Percentiles rank a stretch among this genome's conserved stretches.
Evolutionary conservation across 2,888 invertebrate species (phyloP).

Genomic region (Cataglyphis altisquamis): DNA sequence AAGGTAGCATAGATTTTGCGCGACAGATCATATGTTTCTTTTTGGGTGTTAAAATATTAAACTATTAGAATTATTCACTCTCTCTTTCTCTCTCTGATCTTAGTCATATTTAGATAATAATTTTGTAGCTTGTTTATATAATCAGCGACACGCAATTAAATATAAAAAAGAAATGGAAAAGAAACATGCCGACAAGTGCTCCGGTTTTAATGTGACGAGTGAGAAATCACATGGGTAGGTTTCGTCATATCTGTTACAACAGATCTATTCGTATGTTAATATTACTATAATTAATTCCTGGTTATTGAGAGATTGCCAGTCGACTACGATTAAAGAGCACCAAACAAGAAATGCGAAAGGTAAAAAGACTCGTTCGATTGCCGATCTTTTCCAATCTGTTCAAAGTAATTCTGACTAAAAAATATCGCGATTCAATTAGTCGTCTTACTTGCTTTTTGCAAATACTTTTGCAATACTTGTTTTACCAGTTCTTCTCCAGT

Average conservation of each 20-base stretch:
- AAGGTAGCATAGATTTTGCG: neutral
- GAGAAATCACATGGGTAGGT: constrained; percentile 30
- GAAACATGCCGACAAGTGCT: neutral
- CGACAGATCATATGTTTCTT: neutral
- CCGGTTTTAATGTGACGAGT: neutral
- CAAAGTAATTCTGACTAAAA: constrained; percentile 10
- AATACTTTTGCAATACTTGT: neutral
- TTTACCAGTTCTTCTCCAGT: constrained; percentile 1
- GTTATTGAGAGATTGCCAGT: constrained; percentile 5
- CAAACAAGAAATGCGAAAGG: neutral
- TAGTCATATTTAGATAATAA: neutral
- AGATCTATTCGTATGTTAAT: neutral
- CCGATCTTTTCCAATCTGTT: neutral
- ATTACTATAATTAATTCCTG: constrained; percentile 34
- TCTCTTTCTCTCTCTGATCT: neutral
- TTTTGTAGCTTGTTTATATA: neutral
- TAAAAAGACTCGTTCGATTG: neutral
- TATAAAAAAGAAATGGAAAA: neutral
- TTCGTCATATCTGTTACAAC: constrained; percentile 43
- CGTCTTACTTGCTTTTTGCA: neutral
- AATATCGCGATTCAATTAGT: neutral
- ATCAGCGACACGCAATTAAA: neutral
- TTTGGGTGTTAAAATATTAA: neutral
- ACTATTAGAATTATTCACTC: neutral
- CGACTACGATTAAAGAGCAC: neutral